A percentile compares a stretch with the other conserved stretches of the same genome.
Conservation (phyloP, 2,888 invertebrate genomes). For the Plagodis pulveraria region DNA sequence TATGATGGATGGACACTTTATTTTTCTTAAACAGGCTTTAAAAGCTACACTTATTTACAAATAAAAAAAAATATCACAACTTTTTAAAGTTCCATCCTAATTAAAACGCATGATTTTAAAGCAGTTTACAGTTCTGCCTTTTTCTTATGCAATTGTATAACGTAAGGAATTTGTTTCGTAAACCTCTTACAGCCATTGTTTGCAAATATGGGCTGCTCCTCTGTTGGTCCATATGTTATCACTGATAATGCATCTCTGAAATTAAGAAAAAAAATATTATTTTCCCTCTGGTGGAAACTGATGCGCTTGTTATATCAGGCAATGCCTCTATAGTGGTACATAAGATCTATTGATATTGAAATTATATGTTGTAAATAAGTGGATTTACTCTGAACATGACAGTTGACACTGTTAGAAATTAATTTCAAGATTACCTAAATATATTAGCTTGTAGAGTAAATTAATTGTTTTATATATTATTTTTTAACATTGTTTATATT, state of each 20-base stretch:
- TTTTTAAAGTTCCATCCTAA: neutral
- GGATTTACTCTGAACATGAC: too few relatives aligned
- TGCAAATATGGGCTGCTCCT: constrained; percentile 90
- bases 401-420: too few relatives aligned
- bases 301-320: too few relatives aligned
- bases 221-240: constrained; percentile 91
- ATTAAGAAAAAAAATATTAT: constrained; percentile 36
- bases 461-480: too few relatives aligned
- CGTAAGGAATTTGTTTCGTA: constrained; percentile 89
- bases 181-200: constrained; percentile 96
- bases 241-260: constrained; percentile 87
- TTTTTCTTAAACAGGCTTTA: constrained; percentile 3
- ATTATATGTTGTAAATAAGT: too few relatives aligned
- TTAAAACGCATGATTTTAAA: constrained; percentile 10
- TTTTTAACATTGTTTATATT: too few relatives aligned
- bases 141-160: constrained; percentile 70
- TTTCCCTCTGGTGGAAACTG: too few relatives aligned
- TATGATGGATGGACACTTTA: too few relatives aligned
- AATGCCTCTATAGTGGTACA: too few relatives aligned
- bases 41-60: constrained; percentile 31
- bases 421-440: too few relatives aligned
- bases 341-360: too few relatives aligned
- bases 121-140: constrained; percentile 48
- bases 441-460: too few relatives aligned
- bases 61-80: constrained; percentile 28